A percentile compares a stretch with the other conserved stretches of the same genome.
These are phyloP conservation scores for Phycodurus eques DNA, from an alignment of 2,113 vertebrate species.

Conservation along the genomic window DNA sequence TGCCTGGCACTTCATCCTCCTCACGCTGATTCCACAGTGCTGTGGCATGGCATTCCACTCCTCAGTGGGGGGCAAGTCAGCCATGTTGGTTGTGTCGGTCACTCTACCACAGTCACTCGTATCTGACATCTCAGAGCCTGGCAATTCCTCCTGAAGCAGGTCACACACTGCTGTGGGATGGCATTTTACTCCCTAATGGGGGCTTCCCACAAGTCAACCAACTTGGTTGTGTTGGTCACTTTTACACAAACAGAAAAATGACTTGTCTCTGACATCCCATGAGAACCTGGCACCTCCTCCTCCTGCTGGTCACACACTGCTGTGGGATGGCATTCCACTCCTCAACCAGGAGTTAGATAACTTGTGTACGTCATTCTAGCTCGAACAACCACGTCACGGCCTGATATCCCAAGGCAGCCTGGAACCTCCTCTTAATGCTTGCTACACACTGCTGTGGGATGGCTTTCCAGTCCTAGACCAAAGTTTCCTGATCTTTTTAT, in stretches of 20 bases:
- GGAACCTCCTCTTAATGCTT: background rate
- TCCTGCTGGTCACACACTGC: background rate
- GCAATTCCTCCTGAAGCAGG: background rate
- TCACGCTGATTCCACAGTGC: no score
- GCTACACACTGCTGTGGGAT: background rate
- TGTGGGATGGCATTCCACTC: background rate
- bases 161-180: background rate
- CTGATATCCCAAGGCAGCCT: background rate
- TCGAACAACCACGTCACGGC: background rate
- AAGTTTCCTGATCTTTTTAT: background rate
- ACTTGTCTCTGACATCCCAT: background rate
- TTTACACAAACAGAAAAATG: background rate
- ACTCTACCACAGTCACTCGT: background rate
- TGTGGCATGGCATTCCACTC: background rate
- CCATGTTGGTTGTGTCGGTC: background rate
- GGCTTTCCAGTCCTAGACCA: background rate
- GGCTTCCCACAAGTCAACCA: background rate
- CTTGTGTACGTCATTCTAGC: background rate
- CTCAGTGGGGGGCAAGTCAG: background rate
- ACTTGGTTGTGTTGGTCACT: background rate
- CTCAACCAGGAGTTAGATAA: background rate
- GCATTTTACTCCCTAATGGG: background rate
- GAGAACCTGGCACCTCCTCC: background rate
- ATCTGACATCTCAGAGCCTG: background rate
- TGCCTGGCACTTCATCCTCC: background rate